These are phyloP conservation scores for Reinhardtius hippoglossoides DNA, from an alignment of 2,113 vertebrate species.

Conservation along the genomic window DNA sequence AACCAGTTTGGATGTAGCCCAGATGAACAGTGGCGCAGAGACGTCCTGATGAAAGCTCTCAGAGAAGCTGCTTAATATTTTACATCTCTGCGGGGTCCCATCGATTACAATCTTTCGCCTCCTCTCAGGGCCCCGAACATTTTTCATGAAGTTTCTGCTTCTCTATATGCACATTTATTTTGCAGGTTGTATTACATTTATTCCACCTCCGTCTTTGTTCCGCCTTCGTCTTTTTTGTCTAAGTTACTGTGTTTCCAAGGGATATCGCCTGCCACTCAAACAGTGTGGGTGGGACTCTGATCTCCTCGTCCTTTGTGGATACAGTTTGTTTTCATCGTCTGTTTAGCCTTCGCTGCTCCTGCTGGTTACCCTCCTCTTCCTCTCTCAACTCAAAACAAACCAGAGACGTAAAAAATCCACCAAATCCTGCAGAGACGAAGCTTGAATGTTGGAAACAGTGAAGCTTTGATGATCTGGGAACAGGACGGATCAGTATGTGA, in stretches of 20 bases:
- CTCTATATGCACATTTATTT: background rate
- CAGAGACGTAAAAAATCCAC: background rate
- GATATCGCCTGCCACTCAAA: slow-evolving; percentile 15
- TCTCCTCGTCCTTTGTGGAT: too few relatives aligned
- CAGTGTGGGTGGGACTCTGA: background rate
- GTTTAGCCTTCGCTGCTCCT: background rate
- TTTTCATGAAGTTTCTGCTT: background rate
- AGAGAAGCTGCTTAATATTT: slow-evolving; percentile 59
- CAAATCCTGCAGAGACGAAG: background rate
- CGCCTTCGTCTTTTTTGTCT: background rate
- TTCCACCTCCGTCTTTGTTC: background rate
- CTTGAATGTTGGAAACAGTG: background rate
- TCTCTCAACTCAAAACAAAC: slow-evolving; percentile 2
- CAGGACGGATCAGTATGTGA: background rate
- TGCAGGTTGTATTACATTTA: background rate
- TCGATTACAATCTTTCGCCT: slow-evolving; percentile 8
- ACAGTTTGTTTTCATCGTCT: background rate
- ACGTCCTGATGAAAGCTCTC: slow-evolving; percentile 43
- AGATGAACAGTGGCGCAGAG: slow-evolving; percentile 50
- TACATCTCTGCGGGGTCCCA: slow-evolving; percentile 23
- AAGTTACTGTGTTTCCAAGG: too few relatives aligned
- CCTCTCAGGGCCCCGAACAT: background rate
- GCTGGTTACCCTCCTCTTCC: background rate
- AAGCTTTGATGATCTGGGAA: slow-evolving; percentile 8
- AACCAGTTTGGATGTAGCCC: slow-evolving; percentile 59